Evolutionary conservation across 1,140 invertebrate genomes (phyloP), one percentile per base, ranked within the genome.

Genomic region (Hestina assimilis): DNA sequence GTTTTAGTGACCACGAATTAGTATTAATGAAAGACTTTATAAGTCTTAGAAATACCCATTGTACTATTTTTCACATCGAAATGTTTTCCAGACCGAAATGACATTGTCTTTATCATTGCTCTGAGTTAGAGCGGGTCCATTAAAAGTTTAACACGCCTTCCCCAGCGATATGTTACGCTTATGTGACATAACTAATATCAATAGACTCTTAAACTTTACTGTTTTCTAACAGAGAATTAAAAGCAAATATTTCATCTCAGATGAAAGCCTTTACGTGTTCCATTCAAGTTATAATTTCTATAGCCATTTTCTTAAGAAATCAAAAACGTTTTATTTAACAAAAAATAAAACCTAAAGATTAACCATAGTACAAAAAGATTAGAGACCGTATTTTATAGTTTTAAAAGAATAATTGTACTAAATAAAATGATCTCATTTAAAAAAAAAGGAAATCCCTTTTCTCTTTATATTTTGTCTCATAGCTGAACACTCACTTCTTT

Each of bases 111-210:
- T 61, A 46, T 56, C 38, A 43, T 56, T 45, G 51, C 50, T 60
- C 33, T 43, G 20, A 52, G 40, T 47, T 40, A 53, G 38, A 50
- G 41, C 43, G 47, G 57, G 52, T 67, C 57, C 57, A 67, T 67
- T 67, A 67, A 63, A 67, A 63, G 65, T 67, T 63, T 63, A 38
- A 60, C 60, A 48, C 38, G 35, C 50, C 31, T 43, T 55, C 52
- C 47, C 58, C 12, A 19, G 56, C 47, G 29, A 43, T 51, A 50
- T 47, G 48, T 58, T 40, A 58, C 55, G 46, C 48, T 58, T 47
- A 58, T 28, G 55, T 58, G 47, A 58, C 56, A 50, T 48, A 48
- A 48, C 45, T 31, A 28, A 38, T 38, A 38, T 38, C 33, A 38
- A 38, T 38, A 19, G 33, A 38, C 5, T 19, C 33, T 17, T 17